phyloP scores from a whole-genome alignment of 2,888 invertebrate species.

The Aphodius sticticus region DNA sequence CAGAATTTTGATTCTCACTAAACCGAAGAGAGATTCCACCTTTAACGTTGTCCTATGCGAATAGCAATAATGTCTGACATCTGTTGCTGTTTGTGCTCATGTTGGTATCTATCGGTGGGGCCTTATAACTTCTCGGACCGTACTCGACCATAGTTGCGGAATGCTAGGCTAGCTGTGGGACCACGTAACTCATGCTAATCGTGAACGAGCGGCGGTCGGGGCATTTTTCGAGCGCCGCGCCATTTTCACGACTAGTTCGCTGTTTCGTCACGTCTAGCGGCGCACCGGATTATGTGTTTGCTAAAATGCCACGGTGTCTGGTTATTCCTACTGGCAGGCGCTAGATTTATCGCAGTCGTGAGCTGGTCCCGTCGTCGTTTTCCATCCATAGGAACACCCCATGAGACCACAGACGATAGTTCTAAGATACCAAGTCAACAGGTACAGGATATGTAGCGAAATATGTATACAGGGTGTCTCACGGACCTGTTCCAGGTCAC shows the following conservation, averaged over 20 bases:
- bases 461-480: no score
- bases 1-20: no score
- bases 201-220: slow-evolving; percentile 4
- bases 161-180: neutral
- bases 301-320: slow-evolving; percentile 45
- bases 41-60: no score
- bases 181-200: slow-evolving; percentile 19
- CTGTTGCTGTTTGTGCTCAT: neutral
- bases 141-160: neutral
- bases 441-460: no score
- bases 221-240: slow-evolving; percentile 37
- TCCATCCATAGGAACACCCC: neutral
- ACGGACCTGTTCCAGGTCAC: no score
- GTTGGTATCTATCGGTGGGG: neutral
- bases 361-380: slow-evolving; percentile 26
- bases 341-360: slow-evolving; percentile 43
- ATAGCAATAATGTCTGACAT: neutral
- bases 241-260: slow-evolving; percentile 43
- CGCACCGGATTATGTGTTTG: slow-evolving; percentile 44
- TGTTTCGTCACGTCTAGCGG: slow-evolving; percentile 45
- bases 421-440: neutral
- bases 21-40: no score
- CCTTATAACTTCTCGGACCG: neutral
- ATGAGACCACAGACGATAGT: neutral
- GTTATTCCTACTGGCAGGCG: slow-evolving; percentile 42